A percentile compares a stretch with the other conserved stretches of the same genome.
phyloP scores from a whole-genome alignment of 1,140 invertebrate species.

The Carposina sasakii region DNA sequence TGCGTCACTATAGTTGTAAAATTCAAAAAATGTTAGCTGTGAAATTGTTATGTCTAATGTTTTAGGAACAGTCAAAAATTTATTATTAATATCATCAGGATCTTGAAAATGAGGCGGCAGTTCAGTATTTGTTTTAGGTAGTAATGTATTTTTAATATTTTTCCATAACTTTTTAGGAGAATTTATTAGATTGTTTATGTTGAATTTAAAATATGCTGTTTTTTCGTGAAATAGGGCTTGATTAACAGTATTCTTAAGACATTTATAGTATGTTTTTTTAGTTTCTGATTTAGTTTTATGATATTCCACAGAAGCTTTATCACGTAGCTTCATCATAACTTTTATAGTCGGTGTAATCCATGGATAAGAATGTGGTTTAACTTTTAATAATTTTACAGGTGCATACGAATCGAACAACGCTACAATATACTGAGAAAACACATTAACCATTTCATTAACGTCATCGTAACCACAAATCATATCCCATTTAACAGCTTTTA shows the following conservation, averaged over 20 bases:
- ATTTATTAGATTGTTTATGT: conserved; percentile 19
- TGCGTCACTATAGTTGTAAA: background rate
- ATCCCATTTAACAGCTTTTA: conserved; percentile 15
- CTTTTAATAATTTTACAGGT: conserved; percentile 10
- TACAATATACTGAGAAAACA: conserved; percentile 16
- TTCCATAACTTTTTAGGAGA: conserved; percentile 19
- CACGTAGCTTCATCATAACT: conserved; percentile 22
- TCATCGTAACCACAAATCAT: background rate
- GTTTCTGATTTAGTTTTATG: conserved; percentile 12
- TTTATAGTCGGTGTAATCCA: conserved; percentile 27
- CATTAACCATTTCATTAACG: conserved; percentile 21
- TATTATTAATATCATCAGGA: background rate
- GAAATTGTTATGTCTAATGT: background rate
- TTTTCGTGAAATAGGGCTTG: conserved; percentile 18
- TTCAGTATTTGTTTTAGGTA: background rate
- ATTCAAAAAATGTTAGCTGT: background rate
- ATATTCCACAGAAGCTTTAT: conserved; percentile 19
- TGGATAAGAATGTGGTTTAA: conserved; percentile 17
- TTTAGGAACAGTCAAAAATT: background rate
- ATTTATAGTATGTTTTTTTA: conserved; percentile 18
- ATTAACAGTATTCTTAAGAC: conserved; percentile 14
- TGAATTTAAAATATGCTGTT: conserved; percentile 17
- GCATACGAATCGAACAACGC: conserved; percentile 26
- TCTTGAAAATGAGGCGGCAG: background rate
- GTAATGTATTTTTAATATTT: conserved; percentile 12